These are phyloP conservation scores for Drosophila prosaltans DNA, from an alignment of 1,140 invertebrate species.

Conservation along the genomic window DNA sequence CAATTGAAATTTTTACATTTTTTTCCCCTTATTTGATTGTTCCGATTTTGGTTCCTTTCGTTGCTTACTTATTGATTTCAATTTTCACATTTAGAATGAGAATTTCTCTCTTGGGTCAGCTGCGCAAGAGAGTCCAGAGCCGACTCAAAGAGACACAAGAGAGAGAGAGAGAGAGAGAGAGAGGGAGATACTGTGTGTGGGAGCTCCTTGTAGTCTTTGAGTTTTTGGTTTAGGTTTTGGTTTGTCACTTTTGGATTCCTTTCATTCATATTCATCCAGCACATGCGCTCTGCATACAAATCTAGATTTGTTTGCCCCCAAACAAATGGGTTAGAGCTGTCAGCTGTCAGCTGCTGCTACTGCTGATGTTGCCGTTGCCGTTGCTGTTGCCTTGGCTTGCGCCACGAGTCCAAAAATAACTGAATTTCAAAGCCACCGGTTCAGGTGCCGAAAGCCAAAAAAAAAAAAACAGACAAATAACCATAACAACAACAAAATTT, in stretches of 20 bases:
- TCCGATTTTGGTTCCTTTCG: slow-evolving; percentile 17
- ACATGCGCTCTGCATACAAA: slow-evolving; percentile 47
- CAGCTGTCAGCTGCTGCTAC: slow-evolving; percentile 40
- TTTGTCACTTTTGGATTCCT: slow-evolving; percentile 4
- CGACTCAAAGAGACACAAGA: slow-evolving; percentile 21
- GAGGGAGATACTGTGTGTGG: no score
- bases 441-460: not conserved
- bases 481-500: not conserved
- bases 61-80: slow-evolving; percentile 81
- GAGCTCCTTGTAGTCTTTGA: not conserved
- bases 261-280: slow-evolving; percentile 62
- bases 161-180: no score
- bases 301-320: slow-evolving; percentile 34
- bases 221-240: not conserved
- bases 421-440: slow-evolving; percentile 8
- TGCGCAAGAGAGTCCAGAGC: slow-evolving; percentile 31
- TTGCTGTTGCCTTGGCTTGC: slow-evolving; percentile 29
- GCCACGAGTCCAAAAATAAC: slow-evolving; percentile 11
- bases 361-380: no score
- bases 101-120: slow-evolving; percentile 50
- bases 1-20: slow-evolving; percentile 31
- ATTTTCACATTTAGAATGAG: slow-evolving; percentile 62
- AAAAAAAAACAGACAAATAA: not conserved
- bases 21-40: slow-evolving; percentile 18
- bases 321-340: slow-evolving; percentile 20